phyloP scores from a whole-genome alignment of 2,797 vertebrate species.

The Heterohyrax brucei region DNA sequence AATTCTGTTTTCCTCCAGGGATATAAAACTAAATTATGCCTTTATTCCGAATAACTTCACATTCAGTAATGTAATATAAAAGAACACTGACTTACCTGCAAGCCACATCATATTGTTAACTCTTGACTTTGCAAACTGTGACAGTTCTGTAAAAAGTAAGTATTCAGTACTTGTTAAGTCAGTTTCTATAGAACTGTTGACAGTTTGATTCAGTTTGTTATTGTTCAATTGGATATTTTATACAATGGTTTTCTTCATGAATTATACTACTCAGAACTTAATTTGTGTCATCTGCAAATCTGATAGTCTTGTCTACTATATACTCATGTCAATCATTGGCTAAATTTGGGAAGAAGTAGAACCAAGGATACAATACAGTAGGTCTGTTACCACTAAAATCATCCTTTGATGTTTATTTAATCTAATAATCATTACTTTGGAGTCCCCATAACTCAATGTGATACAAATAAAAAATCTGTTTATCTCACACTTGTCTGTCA shows the following conservation, averaged over 20 bases:
- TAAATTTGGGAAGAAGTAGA: neutral
- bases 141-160: neutral
- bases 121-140: conserved; percentile 15
- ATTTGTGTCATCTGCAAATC: neutral
- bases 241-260: neutral
- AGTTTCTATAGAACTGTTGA: neutral
- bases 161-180: neutral
- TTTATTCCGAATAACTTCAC: conserved; percentile 46
- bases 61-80: neutral
- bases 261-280: conserved; percentile 7
- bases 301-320: neutral
- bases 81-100: conserved; percentile 17
- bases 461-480: neutral
- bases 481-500: neutral
- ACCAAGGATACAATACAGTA: neutral
- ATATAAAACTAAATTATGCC: conserved; percentile 22
- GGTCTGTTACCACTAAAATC: neutral
- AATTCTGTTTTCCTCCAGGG: conserved; percentile 45
- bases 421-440: conserved; percentile 11
- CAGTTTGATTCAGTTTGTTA: neutral
- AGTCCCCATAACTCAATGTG: conserved; percentile 36
- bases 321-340: neutral
- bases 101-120: neutral
- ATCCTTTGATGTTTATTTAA: neutral
- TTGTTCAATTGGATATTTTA: neutral